Evolutionary conservation across 2,888 invertebrate species (phyloP), one percentile per base, ranked within the genome.

Genomic region (Amphimallon solstitiale): DNA sequence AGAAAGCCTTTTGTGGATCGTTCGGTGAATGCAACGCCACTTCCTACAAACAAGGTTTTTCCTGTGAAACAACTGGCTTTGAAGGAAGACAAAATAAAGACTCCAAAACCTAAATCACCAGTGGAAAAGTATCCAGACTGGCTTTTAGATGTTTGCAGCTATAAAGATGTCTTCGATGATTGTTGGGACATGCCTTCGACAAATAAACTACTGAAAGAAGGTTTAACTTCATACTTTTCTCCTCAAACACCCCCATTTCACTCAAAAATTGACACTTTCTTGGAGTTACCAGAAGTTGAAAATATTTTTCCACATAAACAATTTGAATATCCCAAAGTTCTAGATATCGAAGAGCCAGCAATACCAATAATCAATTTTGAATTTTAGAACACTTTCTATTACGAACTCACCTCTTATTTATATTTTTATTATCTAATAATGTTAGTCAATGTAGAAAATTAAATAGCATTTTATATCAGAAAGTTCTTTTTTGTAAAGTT

Each of bases 1-100:
- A 63, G 77, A 52, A 75, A 75, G 68, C 75, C 77, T 6, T 75
- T 77, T 54, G 61, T 67, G 4, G 77, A 76, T 61, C 70, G 72
- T 63, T 68, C 73, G 46, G 73, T 76, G 0, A 77, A 77, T 60
- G 69, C 68, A 17, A 65, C 19, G 9, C 48, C 43, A 7, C 46
- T 46, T 15, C 49, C 35, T 9, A 52, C 19, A 23, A 59, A 17
- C 29, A 43, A 59, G 4, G 34, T 15, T 14, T 59, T 23, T 10
- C 43, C 43, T 9, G 15, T 37, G 59, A 45, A 73, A 56, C 65
- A 61, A 64, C 9, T 49, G 59, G 17, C 68, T 67, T 45, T 37
- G 62, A 14, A 68, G 60, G 63, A 43, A 29, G 38, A 34, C 49
- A 48, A 34, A 68, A 9, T 34, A 45, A 14, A 68, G 68, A 48